Evolutionary conservation across 37 sponge, comb jelly and placozoan species (phyloP).

Genomic region (Hormiphora californensis): DNA sequence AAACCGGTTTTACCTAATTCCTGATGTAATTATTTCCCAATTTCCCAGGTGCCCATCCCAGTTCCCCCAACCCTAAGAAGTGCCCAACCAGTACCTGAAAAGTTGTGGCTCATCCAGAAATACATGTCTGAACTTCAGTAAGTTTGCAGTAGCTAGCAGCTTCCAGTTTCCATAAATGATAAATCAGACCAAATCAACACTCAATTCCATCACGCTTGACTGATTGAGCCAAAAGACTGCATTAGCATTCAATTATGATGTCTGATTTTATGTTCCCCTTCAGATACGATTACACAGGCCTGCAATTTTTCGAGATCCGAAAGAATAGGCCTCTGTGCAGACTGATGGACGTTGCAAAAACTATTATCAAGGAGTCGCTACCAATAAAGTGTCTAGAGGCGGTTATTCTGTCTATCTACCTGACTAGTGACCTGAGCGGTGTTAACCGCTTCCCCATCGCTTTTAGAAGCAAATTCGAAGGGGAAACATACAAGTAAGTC

Average conservation of each 20-base stretch:
- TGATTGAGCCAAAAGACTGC: no score
- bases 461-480: constrained; percentile 71
- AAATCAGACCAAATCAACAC: no score
- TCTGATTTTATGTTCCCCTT: no score
- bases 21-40: no score
- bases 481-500: constrained; percentile 64
- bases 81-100: constrained; percentile 6
- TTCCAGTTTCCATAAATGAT: no score
- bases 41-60: neutral
- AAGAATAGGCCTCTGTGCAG: constrained; percentile 74
- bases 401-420: constrained; percentile 69
- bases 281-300: constrained; percentile 94
- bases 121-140: constrained; percentile 60
- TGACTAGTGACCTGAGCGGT: constrained; percentile 63
- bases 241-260: no score
- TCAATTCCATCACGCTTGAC: no score
- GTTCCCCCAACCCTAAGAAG: neutral
- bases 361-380: constrained; percentile 80
- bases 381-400: constrained; percentile 98
- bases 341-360: constrained; percentile 84
- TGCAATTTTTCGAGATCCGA: constrained; percentile 90
- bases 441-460: constrained; percentile 69
- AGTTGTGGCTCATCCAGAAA: constrained; percentile 42
- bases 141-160: no score
- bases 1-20: no score